Evolutionary conservation across 1,140 invertebrate species (phyloP).

Genomic region (Stratiolaelaps scimitus): DNA sequence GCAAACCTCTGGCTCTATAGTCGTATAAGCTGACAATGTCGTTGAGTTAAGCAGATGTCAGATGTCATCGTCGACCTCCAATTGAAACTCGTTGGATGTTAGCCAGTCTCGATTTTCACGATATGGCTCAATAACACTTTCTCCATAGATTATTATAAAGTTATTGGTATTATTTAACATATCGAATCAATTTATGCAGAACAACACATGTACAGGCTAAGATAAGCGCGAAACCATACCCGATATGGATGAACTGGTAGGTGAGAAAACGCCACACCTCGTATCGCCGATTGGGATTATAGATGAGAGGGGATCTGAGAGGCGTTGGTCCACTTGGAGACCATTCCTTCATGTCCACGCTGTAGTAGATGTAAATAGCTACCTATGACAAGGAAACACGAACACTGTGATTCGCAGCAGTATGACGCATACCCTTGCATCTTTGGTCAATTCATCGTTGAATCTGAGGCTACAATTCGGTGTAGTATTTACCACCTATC

Average conservation of each 20-base stretch:
- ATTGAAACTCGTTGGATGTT: too few species aligned
- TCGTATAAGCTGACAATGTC: too few species aligned
- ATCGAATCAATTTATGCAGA: constrained; percentile 12
- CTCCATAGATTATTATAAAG: too few species aligned
- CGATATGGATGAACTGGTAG: constrained; percentile 94
- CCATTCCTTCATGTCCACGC: constrained; percentile 39
- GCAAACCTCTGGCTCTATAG: too few species aligned
- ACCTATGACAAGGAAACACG: constrained; percentile 38
- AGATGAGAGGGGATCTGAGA: constrained; percentile 61
- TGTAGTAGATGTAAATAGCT: constrained; percentile 44
- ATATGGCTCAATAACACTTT: too few species aligned
- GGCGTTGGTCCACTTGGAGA: constrained; percentile 50
- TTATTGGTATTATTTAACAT: too few species aligned
- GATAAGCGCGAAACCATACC: constrained; percentile 49
- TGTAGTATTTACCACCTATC: constrained; percentile 29
- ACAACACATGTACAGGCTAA: constrained; percentile 26
- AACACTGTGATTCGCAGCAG: constrained; percentile 24
- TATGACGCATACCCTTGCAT: too few species aligned
- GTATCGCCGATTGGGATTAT: constrained; percentile 69
- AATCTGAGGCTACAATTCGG: too few species aligned
- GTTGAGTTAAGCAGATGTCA: too few species aligned
- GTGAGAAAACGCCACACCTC: constrained; percentile 76
- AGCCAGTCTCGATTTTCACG: too few species aligned
- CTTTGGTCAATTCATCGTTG: too few species aligned
- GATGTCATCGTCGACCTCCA: too few species aligned